Conservation (phyloP, 2,888 invertebrate genomes). For the Meta bourneti region DNA sequence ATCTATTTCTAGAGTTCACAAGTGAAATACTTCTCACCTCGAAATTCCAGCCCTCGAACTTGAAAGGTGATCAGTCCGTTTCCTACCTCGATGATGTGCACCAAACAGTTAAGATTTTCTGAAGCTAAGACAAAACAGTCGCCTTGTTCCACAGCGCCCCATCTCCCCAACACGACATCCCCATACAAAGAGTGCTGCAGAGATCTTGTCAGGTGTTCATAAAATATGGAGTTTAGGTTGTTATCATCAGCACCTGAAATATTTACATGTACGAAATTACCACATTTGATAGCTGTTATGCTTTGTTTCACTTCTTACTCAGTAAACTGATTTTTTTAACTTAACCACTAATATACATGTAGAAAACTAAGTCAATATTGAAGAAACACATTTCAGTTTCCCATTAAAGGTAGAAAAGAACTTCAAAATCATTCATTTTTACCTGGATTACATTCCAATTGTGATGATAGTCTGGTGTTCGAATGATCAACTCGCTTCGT, state of each 20-base stretch:
- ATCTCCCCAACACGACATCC: conserved; percentile 92
- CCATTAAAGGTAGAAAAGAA: too few species aligned
- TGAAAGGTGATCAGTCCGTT: conserved; percentile 99
- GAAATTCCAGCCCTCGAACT: conserved; percentile 96
- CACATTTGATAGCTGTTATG: neutral
- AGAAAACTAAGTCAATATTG: neutral
- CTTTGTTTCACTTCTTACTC: too few species aligned
- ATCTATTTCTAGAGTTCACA: too few species aligned
- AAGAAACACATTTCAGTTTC: too few species aligned
- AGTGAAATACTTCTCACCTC: too few species aligned
- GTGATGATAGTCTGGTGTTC: conserved; percentile 95
- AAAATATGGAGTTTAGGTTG: conserved; percentile 99
- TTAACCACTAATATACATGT: neutral
- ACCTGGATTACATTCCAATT: conserved; percentile 94
- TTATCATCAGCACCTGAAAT: conserved; percentile 90
- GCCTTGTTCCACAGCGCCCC: conserved; percentile 97
- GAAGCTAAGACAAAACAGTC: conserved; percentile 99
- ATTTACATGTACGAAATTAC: neutral
- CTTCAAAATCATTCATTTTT: conserved; percentile 17
- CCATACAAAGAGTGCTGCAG: conserved; percentile 97
- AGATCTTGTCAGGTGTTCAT: conserved; percentile 97
- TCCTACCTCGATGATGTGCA: conserved; percentile 98
- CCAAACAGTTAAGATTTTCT: conserved; percentile 98
- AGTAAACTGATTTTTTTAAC: too few species aligned
- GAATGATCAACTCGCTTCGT: conserved; percentile 98